Base-by-base conservation (phyloP, 2,113 vertebrate genomes). In the Daphoenositta chrysoptera region DNA sequence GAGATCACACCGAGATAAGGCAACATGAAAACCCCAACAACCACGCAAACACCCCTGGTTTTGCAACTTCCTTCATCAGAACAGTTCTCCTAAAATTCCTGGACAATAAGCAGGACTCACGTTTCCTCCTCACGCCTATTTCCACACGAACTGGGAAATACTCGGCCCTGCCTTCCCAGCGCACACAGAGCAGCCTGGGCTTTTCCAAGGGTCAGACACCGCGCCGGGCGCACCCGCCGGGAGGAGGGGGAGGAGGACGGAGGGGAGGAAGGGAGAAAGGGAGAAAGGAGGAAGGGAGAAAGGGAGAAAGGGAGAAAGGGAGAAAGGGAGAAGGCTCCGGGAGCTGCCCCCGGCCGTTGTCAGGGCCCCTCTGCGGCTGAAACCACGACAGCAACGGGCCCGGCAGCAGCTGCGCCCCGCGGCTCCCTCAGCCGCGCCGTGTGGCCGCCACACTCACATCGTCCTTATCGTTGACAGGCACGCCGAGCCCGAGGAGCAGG, bases 401-500 rank as follows among this genome's bases (percentile, higher is more conserved):
- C 13, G 13, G 8, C 14, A 45, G 51, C 47, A 33, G 1, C 82
- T 1, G 24, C 26, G 15, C 39, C 6, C 19, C 63, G 3, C 47
- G 1, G 2, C 39, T 2, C 9, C 57, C 79, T 12, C 66, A 5
- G 72, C 23, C 45, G 24, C 83, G 1, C n/a, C 4, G 23, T 1
- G 5, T 3, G 17, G 26, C 51, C 39, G 84, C 45, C 11, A 35
- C 92, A 98, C 98, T 99, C 97, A 99, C 99, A 91, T 99, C 99
- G 96, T 99, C 99, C 95, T 98, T 98, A 61, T 98, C 97, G 90
- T 98, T 97, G 64, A 99, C 98, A 15, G 99, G 99, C 58, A 98
- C 99, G 77, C 98, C 99, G 76, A 99, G 95, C 39, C 98, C 95
- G 11, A 99, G 94, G 39, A 99, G 98, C 51, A 99, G 98, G 33